Base-by-base conservation (phyloP, 2,888 invertebrate genomes). In the Taphrorychus bicolor region DNA sequence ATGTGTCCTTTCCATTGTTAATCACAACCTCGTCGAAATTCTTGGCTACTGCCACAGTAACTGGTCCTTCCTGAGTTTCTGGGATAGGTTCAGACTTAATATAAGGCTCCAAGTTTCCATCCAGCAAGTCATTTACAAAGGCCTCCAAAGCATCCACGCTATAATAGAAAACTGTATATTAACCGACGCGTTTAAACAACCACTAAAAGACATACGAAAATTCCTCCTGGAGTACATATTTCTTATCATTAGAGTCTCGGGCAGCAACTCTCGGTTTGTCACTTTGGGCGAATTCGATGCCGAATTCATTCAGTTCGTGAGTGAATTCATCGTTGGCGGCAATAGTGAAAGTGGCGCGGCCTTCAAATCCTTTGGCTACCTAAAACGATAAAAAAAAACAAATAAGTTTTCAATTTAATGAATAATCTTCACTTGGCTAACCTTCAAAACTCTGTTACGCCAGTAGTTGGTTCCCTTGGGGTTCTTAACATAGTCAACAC, bases 391-490 rank as follows among this genome's bases (percentile, higher is more conserved):
- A 21, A 17, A 18, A 42, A 53, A 32, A 17, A 5, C 16, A 9
- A 2, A 14, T 32, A 11, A 51, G 3, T 24, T 24, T 19, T 1
- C 2, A 52, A 60, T 19, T n/a, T n/a, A 56, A 14, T 14, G 16
- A 22, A 16, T 40, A 52, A 45, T 19, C n/a, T n/a, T n/a, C n/a
- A n/a, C n/a, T n/a, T n/a, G n/a, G n/a, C n/a, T 41, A 72, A 88
- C 89, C 85, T 98, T 98, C 76, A 98, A 87, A 57, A 98, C 90
- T 73, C 98, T 90, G 84, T 98, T 98, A 77, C 97, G 91, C 98
- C 98, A 99, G 86, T 99, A 99, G 85, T 99, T 98, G 59, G 98
- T 97, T 54, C 96, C 98, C 84, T 99, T 99, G 19, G 92, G 87
- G 83, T 99, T 98, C 85, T 97, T 98, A 22, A 90, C 87, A 79